Evolutionary conservation across 1,140 invertebrate species (phyloP).

Genomic region (Metopolophium dirhodum): DNA sequence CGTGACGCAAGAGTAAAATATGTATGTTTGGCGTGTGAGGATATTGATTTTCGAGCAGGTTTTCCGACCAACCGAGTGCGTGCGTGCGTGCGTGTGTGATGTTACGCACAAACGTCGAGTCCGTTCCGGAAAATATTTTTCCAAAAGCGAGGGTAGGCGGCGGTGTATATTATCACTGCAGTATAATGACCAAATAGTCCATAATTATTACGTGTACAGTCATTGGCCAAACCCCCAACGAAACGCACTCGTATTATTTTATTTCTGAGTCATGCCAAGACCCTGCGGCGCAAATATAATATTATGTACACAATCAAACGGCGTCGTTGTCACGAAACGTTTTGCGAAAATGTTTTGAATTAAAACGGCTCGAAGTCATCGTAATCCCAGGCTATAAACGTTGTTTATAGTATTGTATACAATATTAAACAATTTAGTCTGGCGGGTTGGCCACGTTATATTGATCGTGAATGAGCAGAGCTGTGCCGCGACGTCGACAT

Average conservation of each 20-base stretch:
- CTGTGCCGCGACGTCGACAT: background rate
- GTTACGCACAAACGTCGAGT: background rate
- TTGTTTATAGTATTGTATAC: too few relatives aligned
- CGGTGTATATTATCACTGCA: background rate
- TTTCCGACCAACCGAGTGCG: background rate
- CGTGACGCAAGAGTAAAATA: conserved; percentile 41
- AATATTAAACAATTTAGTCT: background rate
- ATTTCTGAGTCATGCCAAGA: too few relatives aligned
- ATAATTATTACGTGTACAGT: too few relatives aligned
- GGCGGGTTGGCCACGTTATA: background rate
- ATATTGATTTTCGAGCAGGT: conserved; percentile 32
- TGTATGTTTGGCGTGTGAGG: background rate
- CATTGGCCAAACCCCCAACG: too few relatives aligned
- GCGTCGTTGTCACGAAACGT: background rate
- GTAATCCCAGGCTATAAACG: background rate
- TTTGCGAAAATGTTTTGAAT: background rate
- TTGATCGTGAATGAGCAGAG: background rate
- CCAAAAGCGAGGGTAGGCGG: background rate
- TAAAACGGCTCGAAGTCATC: too few relatives aligned
- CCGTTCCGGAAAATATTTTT: background rate
- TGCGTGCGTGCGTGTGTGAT: background rate
- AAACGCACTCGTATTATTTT: too few relatives aligned
- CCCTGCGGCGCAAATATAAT: too few relatives aligned
- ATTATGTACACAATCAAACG: too few relatives aligned
- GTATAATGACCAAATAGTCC: background rate